Conservation (phyloP, 1,140 invertebrate species). For the Tigriopus japonicus region DNA sequence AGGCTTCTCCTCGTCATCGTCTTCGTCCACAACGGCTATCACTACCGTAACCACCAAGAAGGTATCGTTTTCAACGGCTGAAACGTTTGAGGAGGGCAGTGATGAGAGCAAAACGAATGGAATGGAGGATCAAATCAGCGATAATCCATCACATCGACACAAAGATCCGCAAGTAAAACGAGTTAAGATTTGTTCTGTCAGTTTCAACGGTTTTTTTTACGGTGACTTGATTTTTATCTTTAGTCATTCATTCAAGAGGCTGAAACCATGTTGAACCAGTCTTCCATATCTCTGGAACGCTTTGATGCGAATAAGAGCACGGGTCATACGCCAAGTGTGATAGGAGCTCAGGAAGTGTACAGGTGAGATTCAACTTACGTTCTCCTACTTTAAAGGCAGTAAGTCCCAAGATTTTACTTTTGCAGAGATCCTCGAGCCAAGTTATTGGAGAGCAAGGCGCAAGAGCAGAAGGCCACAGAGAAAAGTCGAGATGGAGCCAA, state of each 20-base stretch:
- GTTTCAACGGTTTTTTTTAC: conserved; percentile 39
- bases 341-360: conserved; percentile 83
- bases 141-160: not conserved
- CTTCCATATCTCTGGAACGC: conserved; percentile 27
- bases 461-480: conserved; percentile 40
- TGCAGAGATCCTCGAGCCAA: conserved; percentile 58
- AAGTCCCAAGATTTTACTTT: not conserved
- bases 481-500: conserved; percentile 60
- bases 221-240: conserved; percentile 42
- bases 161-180: not conserved
- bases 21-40: no score
- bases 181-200: no score
- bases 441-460: conserved; percentile 51
- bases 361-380: conserved; percentile 33
- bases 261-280: conserved; percentile 47
- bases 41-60: conserved; percentile 2
- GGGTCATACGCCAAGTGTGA: conserved; percentile 59
- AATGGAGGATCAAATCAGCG: no score
- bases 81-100: conserved; percentile 51
- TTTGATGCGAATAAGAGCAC: conserved; percentile 24
- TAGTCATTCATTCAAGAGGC: conserved; percentile 62
- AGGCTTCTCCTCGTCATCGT: no score
- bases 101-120: no score
- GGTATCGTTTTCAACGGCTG: conserved; percentile 31
- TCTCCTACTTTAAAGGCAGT: not conserved